Conservation (phyloP, 2,797 vertebrate genomes). For the Tangara arthus region DNA sequence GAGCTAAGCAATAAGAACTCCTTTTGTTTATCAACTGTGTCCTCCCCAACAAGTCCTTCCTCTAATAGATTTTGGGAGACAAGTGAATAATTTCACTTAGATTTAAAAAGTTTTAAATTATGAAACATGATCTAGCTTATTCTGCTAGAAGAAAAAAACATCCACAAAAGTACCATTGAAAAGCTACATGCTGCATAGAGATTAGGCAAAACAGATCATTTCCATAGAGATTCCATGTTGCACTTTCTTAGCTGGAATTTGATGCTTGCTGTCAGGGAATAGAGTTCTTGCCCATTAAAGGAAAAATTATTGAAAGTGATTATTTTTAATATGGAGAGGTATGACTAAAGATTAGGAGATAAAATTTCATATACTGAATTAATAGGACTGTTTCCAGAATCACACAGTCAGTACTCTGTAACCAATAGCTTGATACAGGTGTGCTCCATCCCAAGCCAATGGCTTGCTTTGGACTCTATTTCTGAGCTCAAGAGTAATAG, state of each 20-base stretch:
- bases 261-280: not conserved
- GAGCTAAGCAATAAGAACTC: conserved; percentile 3
- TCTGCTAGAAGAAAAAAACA: not conserved
- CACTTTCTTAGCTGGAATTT: not conserved
- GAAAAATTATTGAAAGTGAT: not conserved
- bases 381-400: not conserved
- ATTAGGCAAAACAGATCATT: not conserved
- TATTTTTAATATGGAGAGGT: not conserved
- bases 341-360: not conserved
- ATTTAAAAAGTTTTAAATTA: not conserved
- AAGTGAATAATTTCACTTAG: not conserved
- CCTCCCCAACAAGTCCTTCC: not conserved
- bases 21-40: not conserved
- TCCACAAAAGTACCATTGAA: not conserved
- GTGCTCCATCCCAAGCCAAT: not conserved
- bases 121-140: not conserved
- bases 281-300: not conserved
- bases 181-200: not conserved
- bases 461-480: not conserved
- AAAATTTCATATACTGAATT: not conserved
- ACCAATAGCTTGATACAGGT: not conserved
- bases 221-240: not conserved
- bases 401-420: not conserved
- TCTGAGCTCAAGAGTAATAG: not conserved
- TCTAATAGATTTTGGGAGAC: not conserved